phyloP scores from a whole-genome alignment of 2,113 vertebrate genomes.

The Aplodontia rufa region DNA sequence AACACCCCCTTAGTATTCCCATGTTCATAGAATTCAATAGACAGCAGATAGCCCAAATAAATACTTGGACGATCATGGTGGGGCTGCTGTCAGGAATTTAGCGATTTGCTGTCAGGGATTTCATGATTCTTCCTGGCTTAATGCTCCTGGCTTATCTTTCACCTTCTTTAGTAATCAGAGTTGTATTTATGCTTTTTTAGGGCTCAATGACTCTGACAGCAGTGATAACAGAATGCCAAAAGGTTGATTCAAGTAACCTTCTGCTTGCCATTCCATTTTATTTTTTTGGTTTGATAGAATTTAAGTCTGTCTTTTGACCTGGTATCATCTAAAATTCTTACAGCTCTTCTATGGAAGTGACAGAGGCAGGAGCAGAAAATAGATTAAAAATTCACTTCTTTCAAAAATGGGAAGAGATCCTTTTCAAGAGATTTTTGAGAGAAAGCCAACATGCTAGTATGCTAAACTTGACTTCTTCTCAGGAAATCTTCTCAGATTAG shows the following conservation, averaged over 20 bases:
- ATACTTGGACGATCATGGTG: not conserved
- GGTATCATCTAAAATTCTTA: not conserved
- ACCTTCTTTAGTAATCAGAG: not conserved
- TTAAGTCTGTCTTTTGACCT: not conserved
- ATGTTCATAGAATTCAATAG: not conserved
- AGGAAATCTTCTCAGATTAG: not conserved
- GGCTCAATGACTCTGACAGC: not conserved
- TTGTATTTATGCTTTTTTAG: not conserved
- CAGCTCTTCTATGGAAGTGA: not conserved
- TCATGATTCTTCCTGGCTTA: conserved; percentile 22
- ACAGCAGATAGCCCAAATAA: not conserved
- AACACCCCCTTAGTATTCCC: not conserved
- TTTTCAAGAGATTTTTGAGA: conserved; percentile 24
- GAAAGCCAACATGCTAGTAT: not conserved
- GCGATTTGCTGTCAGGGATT: conserved; percentile 11
- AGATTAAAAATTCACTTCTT: not conserved
- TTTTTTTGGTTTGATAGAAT: conserved; percentile 44
- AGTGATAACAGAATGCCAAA: conserved; percentile 34
- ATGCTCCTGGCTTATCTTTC: not conserved
- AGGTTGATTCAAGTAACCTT: not conserved
- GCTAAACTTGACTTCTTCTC: not conserved
- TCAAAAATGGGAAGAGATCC: not conserved
- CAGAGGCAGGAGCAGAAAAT: not conserved
- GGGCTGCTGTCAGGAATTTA: conserved; percentile 18
- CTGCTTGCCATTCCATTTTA: not conserved